phyloP scores from a whole-genome alignment of 2,888 invertebrate species.

The Drosophila meridionalis region DNA sequence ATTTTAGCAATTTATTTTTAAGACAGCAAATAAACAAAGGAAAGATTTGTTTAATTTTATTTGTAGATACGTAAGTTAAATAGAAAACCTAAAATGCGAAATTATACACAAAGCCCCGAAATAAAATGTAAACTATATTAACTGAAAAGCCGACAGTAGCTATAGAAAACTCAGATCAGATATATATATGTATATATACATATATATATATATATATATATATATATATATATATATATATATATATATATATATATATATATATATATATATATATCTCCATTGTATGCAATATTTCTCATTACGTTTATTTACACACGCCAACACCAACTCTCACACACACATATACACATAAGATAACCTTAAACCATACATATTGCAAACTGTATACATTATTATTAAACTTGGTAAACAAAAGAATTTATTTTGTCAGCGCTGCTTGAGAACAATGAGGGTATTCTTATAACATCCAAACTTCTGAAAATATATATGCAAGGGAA shows the following conservation, averaged over 20 bases:
- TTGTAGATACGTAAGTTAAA: constrained; percentile 36
- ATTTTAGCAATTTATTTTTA: constrained; percentile 58
- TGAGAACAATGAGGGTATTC: constrained; percentile 3
- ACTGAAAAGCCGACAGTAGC: constrained; percentile 25
- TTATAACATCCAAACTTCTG: constrained; percentile 1
- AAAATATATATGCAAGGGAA: not conserved
- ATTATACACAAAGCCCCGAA: constrained; percentile 8
- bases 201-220: constrained; percentile 2
- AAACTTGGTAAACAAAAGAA: constrained; percentile 32
- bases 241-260: not conserved
- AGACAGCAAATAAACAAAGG: constrained; percentile 14
- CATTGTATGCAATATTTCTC: constrained; percentile 66
- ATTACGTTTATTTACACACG: constrained; percentile 57
- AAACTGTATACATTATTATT: constrained; percentile 64
- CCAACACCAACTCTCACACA: constrained; percentile 36
- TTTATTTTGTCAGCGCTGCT: constrained; percentile 21
- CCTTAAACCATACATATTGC: constrained; percentile 39
- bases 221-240: not conserved
- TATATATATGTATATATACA: constrained; percentile 21
- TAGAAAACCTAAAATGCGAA: constrained; percentile 21
- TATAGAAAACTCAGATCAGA: constrained; percentile 25
- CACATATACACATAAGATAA: constrained; percentile 38
- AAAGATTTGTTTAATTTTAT: constrained; percentile 43
- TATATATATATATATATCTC: constrained; percentile 11
- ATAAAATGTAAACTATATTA: constrained; percentile 28